phyloP scores from a whole-genome alignment of 2,888 invertebrate species.

The Orchestes rusci region DNA sequence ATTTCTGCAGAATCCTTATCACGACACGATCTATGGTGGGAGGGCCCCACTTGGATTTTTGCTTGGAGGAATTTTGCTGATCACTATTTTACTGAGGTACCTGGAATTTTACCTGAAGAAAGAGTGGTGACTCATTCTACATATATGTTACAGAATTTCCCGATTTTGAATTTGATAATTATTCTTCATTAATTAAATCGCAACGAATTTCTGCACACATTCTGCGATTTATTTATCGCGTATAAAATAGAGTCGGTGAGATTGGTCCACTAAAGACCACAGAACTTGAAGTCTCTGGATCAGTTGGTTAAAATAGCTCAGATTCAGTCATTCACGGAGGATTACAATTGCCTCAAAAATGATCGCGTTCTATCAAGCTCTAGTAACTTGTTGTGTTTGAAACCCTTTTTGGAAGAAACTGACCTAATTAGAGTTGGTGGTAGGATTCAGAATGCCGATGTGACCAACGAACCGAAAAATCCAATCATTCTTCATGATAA shows the following conservation, averaged over 20 bases:
- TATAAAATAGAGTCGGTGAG: not conserved
- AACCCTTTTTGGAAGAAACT: not conserved
- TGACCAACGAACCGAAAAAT: not conserved
- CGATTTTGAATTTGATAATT: constrained; percentile 2
- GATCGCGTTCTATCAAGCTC: not conserved
- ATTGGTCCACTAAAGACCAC: not conserved
- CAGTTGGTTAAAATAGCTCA: not conserved
- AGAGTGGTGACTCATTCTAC: too few species aligned
- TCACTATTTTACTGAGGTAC: too few species aligned
- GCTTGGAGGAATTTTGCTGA: too few species aligned
- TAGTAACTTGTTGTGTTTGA: not conserved
- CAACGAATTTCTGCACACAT: not conserved
- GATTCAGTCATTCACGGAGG: not conserved
- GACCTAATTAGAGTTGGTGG: not conserved
- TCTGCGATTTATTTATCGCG: constrained; percentile 1
- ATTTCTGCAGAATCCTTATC: constrained; percentile 1
- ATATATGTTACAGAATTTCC: too few species aligned
- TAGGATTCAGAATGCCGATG: not conserved
- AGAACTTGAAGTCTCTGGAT: not conserved
- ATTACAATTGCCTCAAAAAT: not conserved
- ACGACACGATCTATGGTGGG: too few species aligned
- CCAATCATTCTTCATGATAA: not conserved
- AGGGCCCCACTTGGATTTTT: too few species aligned
- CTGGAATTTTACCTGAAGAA: too few species aligned
- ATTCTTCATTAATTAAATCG: not conserved